Base-by-base conservation (phyloP, 2,113 vertebrate species). In the Galeopterus variegatus region DNA sequence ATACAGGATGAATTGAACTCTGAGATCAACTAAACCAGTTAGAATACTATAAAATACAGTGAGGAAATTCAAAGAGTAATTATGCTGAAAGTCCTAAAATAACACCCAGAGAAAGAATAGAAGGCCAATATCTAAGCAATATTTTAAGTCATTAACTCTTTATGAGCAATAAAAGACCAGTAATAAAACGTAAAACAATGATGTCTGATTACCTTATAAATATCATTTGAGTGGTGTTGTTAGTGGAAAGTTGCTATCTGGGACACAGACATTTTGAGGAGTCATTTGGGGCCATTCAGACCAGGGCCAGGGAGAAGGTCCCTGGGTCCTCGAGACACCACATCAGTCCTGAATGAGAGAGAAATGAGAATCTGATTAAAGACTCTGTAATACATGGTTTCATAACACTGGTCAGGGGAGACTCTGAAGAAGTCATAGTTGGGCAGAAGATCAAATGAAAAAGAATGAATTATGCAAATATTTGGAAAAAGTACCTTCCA, bases 71-170 rank as follows among this genome's bases (percentile, higher is more conserved):
- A 76, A 64, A 48, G 73, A 80, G 36, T 2, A 82, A 36, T 70
- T 94, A 45, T 45, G 23, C 36, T 69, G 69, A 94, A 95, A 92
- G 90, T 3, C 8, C 28, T 72, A 90, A 91, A 54, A 84, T 21
- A 1, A 90, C 17, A 82, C 58, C 12, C 87, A 87, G 18, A 64
- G 15, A 94, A 89, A 86, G 83, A 91, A 58, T n/a, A 85, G 19
- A 33, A 88, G 31, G 72, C 33, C 52, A 89, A 81, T 64, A 89
- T 48, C 19, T 76, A 92, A 84, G 77, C n/a, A 84, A 54, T 89
- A 81, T 70, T 85, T 88, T 88, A 93, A 90, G 24, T 88, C 18
- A 60, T 80, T 92, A 86, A 81, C 48, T 41, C 54, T 73, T 92
- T 48, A 48, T 88, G 62, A 87, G 28, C 62, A 79, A 58, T 26